Conservation (phyloP, 2,113 vertebrate species). For the Festucalex cinctus region DNA sequence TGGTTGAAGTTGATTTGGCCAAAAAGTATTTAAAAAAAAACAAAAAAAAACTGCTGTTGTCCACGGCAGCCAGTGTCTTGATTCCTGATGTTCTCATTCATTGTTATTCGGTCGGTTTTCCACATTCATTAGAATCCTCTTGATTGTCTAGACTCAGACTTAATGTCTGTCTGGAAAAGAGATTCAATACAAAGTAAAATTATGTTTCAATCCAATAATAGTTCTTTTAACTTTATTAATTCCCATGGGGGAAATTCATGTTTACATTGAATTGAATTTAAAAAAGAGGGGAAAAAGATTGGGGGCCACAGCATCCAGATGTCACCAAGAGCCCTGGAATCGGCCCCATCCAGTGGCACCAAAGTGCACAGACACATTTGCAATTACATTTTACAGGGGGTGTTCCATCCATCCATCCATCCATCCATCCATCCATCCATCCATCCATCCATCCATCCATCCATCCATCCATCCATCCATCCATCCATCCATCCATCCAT, state of each 20-base stretch:
- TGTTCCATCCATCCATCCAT: too few relatives aligned
- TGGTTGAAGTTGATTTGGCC: conserved; percentile 19
- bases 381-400: too few relatives aligned
- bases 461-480: too few relatives aligned
- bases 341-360: too few relatives aligned
- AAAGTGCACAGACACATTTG: too few relatives aligned
- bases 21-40: conserved; percentile 2
- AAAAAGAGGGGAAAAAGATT: too few relatives aligned
- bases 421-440: too few relatives aligned
- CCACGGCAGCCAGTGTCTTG: conserved; percentile 5
- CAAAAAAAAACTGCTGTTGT: conserved; percentile 15
- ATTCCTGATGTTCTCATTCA: conserved; percentile 15
- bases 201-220: conserved; percentile 1
- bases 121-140: conserved; percentile 11
- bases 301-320: too few relatives aligned
- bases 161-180: conserved; percentile 33
- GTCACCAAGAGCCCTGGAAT: too few relatives aligned
- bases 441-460: too few relatives aligned
- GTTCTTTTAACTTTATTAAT: background rate
- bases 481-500: too few relatives aligned
- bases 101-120: conserved; percentile 31
- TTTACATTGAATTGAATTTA: background rate
- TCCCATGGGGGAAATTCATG: background rate
- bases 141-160: conserved; percentile 26
- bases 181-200: background rate